Conservation (phyloP, 2,797 vertebrate genomes). For the Peromyscus melanophrys region DNA sequence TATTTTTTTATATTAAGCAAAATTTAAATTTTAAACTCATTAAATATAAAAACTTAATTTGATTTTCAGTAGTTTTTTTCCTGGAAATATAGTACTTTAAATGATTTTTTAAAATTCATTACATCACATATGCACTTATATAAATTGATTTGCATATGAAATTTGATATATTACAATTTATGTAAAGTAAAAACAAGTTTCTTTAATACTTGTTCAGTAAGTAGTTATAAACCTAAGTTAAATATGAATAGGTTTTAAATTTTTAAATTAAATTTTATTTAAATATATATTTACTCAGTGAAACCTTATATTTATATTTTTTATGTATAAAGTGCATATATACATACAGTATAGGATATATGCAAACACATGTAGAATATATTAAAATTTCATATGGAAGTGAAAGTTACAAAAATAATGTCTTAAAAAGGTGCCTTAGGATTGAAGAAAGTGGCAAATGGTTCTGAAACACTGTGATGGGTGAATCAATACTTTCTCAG, state of each 20-base stretch:
- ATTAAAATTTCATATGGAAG: constrained; percentile 19
- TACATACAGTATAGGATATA: neutral
- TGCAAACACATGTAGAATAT: neutral
- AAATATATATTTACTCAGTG: constrained; percentile 35
- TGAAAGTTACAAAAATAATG: constrained; percentile 47
- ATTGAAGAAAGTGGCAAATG: neutral
- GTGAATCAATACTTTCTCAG: constrained; percentile 23
- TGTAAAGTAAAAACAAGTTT: constrained; percentile 30
- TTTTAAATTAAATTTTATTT: constrained; percentile 32
- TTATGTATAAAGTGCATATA: constrained; percentile 21
- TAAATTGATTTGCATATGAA: constrained; percentile 60
- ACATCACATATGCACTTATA: constrained; percentile 44
- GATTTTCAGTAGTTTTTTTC: neutral
- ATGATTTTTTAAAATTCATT: constrained; percentile 36
- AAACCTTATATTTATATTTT: constrained; percentile 38
- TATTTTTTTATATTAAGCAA: constrained; percentile 12
- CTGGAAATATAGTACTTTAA: constrained; percentile 53
- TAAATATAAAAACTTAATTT: constrained; percentile 8
- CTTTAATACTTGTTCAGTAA: constrained; percentile 57
- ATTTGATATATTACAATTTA: constrained; percentile 61
- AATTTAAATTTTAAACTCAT: neutral
- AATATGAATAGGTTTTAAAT: constrained; percentile 45
- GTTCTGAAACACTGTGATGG: neutral
- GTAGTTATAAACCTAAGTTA: constrained; percentile 63
- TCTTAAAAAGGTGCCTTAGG: neutral